phyloP scores from a whole-genome alignment of 1,140 invertebrate species.

The Plutomurus gul region DNA sequence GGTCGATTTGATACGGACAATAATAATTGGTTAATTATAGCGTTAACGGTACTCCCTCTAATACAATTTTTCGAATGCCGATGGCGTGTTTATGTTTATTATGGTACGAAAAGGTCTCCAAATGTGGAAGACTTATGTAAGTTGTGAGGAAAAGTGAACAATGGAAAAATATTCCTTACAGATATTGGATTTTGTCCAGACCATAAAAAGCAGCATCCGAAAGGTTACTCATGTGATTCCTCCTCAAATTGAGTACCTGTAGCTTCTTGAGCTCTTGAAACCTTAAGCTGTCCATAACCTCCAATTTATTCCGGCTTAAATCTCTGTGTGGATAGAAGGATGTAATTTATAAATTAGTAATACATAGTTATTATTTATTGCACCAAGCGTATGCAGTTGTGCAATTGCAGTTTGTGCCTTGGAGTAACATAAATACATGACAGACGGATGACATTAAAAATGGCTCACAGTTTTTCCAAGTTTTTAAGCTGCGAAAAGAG shows the following conservation, averaged over 20 bases:
- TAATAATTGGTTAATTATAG: too few relatives aligned
- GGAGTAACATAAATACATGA: too few relatives aligned
- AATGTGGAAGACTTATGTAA: too few relatives aligned
- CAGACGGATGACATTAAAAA: background rate
- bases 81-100: too few relatives aligned
- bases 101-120: too few relatives aligned
- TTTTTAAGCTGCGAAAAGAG: slow-evolving; percentile 71
- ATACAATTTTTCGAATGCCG: too few relatives aligned
- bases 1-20: too few relatives aligned
- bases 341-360: background rate
- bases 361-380: background rate
- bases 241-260: slow-evolving; percentile 73
- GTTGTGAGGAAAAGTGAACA: too few relatives aligned
- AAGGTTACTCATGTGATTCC: slow-evolving; percentile 76
- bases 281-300: slow-evolving; percentile 74
- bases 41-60: too few relatives aligned
- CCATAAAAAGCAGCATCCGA: slow-evolving; percentile 87
- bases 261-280: slow-evolving; percentile 76
- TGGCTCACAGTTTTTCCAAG: slow-evolving; percentile 72
- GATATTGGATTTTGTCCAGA: slow-evolving; percentile 70
- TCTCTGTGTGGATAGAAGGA: slow-evolving; percentile 67
- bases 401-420: background rate
- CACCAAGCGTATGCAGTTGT: background rate
- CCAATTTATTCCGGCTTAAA: slow-evolving; percentile 78
- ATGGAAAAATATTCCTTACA: slow-evolving; percentile 63